A percentile compares a stretch with the other conserved stretches of the same genome.
Conservation (phyloP, 1,140 invertebrate genomes). For the Adoxophyes honmai region DNA sequence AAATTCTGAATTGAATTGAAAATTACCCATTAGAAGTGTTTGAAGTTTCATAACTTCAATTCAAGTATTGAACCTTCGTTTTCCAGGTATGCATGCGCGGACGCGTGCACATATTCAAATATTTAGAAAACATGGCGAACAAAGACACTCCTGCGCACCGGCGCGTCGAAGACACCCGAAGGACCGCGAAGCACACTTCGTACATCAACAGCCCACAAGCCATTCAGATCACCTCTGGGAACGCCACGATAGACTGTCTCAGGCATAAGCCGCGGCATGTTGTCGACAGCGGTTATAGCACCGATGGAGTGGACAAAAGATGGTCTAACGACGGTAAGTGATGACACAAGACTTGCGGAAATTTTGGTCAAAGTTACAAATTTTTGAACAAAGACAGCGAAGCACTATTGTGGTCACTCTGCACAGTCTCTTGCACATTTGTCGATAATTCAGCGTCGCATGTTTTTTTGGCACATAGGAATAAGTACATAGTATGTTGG, state of each 20-base stretch:
- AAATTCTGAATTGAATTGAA: too few species aligned
- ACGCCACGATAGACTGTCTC: constrained; percentile 75
- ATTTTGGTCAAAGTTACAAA: too few species aligned
- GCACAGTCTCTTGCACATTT: too few species aligned
- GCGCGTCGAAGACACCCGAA: constrained; percentile 72
- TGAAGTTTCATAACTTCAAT: too few species aligned
- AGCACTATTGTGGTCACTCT: too few species aligned
- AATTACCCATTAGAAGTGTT: too few species aligned
- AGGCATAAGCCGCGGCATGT: constrained; percentile 82
- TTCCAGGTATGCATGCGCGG: constrained; percentile 92
- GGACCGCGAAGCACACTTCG: constrained; percentile 63
- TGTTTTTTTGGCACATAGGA: too few species aligned
- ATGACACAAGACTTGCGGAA: neutral
- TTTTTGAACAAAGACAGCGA: too few species aligned
- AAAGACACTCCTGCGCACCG: constrained; percentile 79
- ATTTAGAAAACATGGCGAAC: constrained; percentile 91
- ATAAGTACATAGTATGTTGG: too few species aligned
- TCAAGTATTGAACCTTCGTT: neutral
- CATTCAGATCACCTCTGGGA: constrained; percentile 66
- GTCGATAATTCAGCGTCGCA: too few species aligned
- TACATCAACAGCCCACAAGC: constrained; percentile 67
- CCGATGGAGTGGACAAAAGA: constrained; percentile 88
- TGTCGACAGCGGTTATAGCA: constrained; percentile 93
- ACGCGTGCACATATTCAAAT: constrained; percentile 96
- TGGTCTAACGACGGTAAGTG: constrained; percentile 88